Conservation (phyloP, 2,888 invertebrate species). For the Perizoma flavofasciatum region DNA sequence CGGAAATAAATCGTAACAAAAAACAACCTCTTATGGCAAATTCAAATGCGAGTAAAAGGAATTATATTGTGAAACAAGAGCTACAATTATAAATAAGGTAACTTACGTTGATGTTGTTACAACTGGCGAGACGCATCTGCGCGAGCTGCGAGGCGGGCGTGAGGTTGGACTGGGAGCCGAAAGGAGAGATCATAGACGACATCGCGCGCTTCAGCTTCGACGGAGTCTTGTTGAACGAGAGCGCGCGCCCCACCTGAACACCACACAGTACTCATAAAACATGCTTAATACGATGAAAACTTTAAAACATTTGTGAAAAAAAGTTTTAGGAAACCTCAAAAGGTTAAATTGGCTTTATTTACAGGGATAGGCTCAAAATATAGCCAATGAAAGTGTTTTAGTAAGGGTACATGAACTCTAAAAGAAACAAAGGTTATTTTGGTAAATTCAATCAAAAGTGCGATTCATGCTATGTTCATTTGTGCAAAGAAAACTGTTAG, state of each 20-base stretch:
- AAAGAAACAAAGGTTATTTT: background rate
- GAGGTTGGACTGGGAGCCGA: constrained; percentile 92
- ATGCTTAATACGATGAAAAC: background rate
- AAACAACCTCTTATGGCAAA: no score
- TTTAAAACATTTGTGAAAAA: background rate
- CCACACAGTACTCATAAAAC: constrained; percentile 3
- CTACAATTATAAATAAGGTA: background rate
- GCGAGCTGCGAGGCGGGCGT: constrained; percentile 93
- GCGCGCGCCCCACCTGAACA: constrained; percentile 92
- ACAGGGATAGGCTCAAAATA: background rate
- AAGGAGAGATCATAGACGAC: constrained; percentile 97
- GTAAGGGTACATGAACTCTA: no score
- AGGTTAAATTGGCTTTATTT: background rate
- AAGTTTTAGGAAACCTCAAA: background rate
- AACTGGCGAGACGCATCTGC: constrained; percentile 93
- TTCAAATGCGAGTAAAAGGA: no score
- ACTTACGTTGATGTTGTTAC: constrained; percentile 93
- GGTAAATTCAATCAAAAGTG: constrained; percentile 15
- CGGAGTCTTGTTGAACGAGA: constrained; percentile 98
- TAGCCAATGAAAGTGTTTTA: no score
- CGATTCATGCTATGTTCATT: constrained; percentile 17
- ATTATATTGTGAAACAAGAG: no score
- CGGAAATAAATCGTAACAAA: no score
- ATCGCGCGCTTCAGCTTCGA: constrained; percentile 96
- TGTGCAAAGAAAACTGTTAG: constrained; percentile 4